Percentiles rank a stretch among this genome's conserved stretches.
Evolutionary conservation across 2,113 vertebrate species (phyloP).

Genomic region (Bufo gargarizans): DNA sequence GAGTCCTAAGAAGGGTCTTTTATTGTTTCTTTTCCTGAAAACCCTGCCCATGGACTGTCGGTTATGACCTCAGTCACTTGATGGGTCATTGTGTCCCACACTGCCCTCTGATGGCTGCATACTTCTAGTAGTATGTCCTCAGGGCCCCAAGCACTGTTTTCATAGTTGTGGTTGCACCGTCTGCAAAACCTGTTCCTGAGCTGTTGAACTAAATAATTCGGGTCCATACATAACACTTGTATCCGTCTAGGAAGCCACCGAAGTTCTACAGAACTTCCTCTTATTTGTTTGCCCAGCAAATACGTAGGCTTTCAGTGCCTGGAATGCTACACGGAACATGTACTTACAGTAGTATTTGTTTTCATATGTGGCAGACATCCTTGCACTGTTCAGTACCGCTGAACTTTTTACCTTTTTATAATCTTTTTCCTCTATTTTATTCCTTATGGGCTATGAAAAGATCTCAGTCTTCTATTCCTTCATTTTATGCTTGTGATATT

Average conservation of each 20-base stretch:
- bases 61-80: too few species aligned
- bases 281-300: neutral
- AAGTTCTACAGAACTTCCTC: neutral
- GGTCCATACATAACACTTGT: neutral
- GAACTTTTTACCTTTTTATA: constrained; percentile 27
- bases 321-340: neutral
- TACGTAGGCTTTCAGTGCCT: neutral
- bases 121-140: too few species aligned
- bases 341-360: neutral
- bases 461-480: neutral
- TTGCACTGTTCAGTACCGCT: neutral
- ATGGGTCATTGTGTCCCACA: too few species aligned
- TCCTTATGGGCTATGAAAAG: neutral
- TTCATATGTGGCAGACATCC: neutral
- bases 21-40: too few species aligned
- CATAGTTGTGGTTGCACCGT: too few species aligned
- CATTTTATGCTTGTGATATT: neutral
- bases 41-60: too few species aligned
- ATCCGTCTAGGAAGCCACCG: too few species aligned
- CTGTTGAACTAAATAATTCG: neutral
- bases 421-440: neutral
- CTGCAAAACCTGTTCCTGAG: neutral
- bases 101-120: too few species aligned
- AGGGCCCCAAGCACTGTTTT: neutral
- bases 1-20: too few species aligned